phyloP scores from a whole-genome alignment of 2,113 vertebrate species.

The Micronycteris hirsuta region DNA sequence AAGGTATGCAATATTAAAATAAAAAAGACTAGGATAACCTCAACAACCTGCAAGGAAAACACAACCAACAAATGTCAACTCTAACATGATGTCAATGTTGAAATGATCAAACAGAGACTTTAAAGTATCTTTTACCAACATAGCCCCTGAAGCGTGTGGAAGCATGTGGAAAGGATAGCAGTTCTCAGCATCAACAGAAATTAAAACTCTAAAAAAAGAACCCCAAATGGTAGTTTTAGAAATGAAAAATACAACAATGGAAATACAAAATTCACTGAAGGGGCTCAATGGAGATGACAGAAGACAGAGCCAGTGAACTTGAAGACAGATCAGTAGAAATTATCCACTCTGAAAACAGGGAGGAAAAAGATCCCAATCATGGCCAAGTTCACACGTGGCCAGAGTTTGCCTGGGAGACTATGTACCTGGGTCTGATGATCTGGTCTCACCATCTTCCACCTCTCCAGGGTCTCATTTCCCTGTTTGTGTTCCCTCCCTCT shows the following conservation, averaged over 20 bases:
- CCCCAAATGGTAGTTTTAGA: not conserved
- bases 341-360: not conserved
- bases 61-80: not conserved
- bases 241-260: not conserved
- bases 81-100: not conserved
- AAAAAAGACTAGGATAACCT: not conserved
- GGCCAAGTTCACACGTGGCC: not conserved
- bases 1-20: not conserved
- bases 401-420: not conserved
- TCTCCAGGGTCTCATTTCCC: not conserved
- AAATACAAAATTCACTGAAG: not conserved
- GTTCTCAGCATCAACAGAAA: not conserved
- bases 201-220: not conserved
- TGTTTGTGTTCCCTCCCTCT: not conserved
- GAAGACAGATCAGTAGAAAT: not conserved
- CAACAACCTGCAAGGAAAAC: constrained; percentile 1
- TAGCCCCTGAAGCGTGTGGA: not conserved
- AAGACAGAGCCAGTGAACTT: not conserved
- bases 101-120: not conserved
- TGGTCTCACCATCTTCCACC: not conserved
- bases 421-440: not conserved
- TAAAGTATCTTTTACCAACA: not conserved
- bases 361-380: not conserved
- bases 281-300: not conserved
- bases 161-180: not conserved